Evolutionary conservation across 1,140 invertebrate species (phyloP).

Genomic region (Hylaeus volcanicus): DNA sequence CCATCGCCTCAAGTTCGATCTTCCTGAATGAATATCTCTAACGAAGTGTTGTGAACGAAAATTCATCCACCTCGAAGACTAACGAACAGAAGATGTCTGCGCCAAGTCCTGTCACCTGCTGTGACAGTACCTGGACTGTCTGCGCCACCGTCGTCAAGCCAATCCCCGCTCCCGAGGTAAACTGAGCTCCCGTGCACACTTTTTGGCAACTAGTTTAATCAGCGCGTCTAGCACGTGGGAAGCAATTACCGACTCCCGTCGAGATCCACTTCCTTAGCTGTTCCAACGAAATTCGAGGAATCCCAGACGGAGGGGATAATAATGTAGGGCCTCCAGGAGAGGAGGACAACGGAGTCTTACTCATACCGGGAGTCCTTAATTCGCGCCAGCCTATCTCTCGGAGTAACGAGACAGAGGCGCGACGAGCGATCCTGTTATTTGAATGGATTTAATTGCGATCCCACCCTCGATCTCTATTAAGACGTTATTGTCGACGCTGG

Average conservation of each 20-base stretch:
- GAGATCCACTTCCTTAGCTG: constrained; percentile 35
- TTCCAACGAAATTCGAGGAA: constrained; percentile 29
- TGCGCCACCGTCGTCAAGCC: neutral
- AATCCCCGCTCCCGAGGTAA: neutral
- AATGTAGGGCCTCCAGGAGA: constrained; percentile 4
- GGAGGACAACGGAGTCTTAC: neutral
- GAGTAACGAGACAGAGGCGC: constrained; percentile 26
- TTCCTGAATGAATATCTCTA: no score
- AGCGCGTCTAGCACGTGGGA: constrained; percentile 31
- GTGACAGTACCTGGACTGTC: neutral
- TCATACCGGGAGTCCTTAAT: constrained; percentile 19
- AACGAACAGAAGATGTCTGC: neutral
- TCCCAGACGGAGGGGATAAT: constrained; percentile 19
- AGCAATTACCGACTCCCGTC: constrained; percentile 43
- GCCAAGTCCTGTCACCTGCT: neutral
- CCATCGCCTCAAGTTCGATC: no score
- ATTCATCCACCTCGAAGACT: neutral
- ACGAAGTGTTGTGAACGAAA: no score
- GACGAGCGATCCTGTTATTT: constrained; percentile 35
- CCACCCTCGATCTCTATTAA: constrained; percentile 12
- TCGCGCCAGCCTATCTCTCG: constrained; percentile 6
- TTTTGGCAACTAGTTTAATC: constrained; percentile 59
- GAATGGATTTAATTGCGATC: constrained; percentile 43
- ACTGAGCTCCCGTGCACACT: constrained; percentile 18
- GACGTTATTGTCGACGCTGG: constrained; percentile 1